These are phyloP conservation scores for Nomada fucata DNA, from an alignment of 2,888 invertebrate genomes.

Conservation along the genomic window DNA sequence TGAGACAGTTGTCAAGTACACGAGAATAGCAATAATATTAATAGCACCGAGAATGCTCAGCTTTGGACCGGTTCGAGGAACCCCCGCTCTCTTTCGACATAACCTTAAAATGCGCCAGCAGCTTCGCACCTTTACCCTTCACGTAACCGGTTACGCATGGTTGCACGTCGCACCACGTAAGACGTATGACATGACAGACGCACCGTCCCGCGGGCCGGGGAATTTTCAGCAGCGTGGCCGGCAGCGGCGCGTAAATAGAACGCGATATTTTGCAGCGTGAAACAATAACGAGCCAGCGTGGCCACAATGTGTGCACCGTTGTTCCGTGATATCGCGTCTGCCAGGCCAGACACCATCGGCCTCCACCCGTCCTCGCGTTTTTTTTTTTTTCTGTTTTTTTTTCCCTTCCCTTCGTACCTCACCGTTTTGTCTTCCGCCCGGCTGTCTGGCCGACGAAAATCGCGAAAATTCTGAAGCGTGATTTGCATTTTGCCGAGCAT, in stretches of 20 bases:
- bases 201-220: slow-evolving; percentile 67
- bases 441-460: slow-evolving; percentile 50
- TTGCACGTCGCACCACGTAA: slow-evolving; percentile 46
- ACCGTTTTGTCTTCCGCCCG: slow-evolving; percentile 27
- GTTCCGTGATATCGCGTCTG: slow-evolving; percentile 57
- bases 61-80: too few relatives aligned
- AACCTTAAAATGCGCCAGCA: not conserved
- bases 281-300: slow-evolving; percentile 65
- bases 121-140: not conserved
- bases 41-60: too few relatives aligned
- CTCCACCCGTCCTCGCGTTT: not conserved
- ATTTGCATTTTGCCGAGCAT: slow-evolving; percentile 36
- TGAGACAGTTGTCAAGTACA: too few relatives aligned
- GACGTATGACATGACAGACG: slow-evolving; percentile 57
- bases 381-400: slow-evolving; percentile 1
- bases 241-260: slow-evolving; percentile 71
- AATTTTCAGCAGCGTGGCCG: slow-evolving; percentile 68
- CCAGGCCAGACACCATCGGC: slow-evolving; percentile 23
- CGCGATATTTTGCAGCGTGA: slow-evolving; percentile 74
- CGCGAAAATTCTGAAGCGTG: slow-evolving; percentile 52
- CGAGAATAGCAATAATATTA: too few relatives aligned
- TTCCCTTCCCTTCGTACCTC: not conserved
- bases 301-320: slow-evolving; percentile 53
- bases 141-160: not conserved
- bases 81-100: not conserved